These are phyloP conservation scores for Sclerodermus sp. DNA, from an alignment of 2,888 invertebrate genomes.

Conservation along the genomic window DNA sequence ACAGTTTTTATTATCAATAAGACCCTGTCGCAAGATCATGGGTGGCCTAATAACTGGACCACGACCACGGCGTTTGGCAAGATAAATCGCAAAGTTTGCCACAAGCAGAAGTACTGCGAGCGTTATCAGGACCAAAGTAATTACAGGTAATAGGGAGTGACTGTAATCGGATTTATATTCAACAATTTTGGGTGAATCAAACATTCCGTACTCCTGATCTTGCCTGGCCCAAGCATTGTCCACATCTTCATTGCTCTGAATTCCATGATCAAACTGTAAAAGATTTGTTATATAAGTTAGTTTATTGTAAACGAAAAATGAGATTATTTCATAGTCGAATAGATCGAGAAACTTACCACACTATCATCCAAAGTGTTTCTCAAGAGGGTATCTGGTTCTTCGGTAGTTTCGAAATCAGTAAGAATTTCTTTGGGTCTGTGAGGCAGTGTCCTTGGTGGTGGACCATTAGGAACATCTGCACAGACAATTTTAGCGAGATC, in stretches of 20 bases:
- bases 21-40: conserved; percentile 51
- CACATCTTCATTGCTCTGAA: conserved; percentile 29
- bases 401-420: conserved; percentile 8
- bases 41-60: conserved; percentile 53
- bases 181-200: neutral
- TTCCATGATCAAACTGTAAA: conserved; percentile 33
- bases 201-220: conserved; percentile 38
- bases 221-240: conserved; percentile 39
- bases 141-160: conserved; percentile 40
- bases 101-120: conserved; percentile 37
- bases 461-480: conserved; percentile 37
- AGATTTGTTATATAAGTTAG: conserved; percentile 7
- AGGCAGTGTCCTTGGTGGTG: conserved; percentile 33
- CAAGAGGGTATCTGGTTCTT: conserved; percentile 20
- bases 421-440: conserved; percentile 17
- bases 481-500: conserved; percentile 52
- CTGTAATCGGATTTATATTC: conserved; percentile 34
- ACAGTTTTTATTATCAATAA: conserved; percentile 67
- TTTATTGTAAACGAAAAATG: no score
- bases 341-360: conserved; percentile 23
- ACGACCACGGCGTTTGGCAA: conserved; percentile 43
- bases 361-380: conserved; percentile 19
- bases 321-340: no score
- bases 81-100: conserved; percentile 36
- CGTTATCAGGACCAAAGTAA: conserved; percentile 36